Conservation (phyloP, 2,888 invertebrate species). For the Tholera decimalis region DNA sequence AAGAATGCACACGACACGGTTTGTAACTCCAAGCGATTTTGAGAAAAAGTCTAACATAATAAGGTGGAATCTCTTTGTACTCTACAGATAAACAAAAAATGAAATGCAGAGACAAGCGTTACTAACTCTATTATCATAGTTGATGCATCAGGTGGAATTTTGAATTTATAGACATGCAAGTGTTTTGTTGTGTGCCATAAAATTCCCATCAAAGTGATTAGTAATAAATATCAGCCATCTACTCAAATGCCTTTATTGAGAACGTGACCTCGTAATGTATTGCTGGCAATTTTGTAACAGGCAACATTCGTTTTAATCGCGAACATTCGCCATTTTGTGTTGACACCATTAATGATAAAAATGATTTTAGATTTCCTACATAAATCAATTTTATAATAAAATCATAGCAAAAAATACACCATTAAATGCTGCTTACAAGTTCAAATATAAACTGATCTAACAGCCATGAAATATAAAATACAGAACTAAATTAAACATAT, state of each 20-base stretch:
- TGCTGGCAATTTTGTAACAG: constrained; percentile 60
- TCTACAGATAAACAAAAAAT: constrained; percentile 34
- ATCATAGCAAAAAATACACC: neutral
- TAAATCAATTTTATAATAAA: neutral
- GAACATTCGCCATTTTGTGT: constrained; percentile 25
- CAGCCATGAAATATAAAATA: neutral
- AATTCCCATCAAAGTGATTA: constrained; percentile 62
- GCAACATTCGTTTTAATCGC: constrained; percentile 41
- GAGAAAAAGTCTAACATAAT: constrained; percentile 23
- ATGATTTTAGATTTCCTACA: neutral
- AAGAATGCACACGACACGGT: constrained; percentile 41
- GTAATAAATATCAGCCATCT: constrained; percentile 64
- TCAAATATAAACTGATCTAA: neutral
- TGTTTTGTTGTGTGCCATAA: constrained; percentile 53
- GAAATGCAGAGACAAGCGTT: constrained; percentile 9
- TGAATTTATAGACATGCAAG: constrained; percentile 33
- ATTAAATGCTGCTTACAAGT: too few relatives aligned
- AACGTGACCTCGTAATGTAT: constrained; percentile 66
- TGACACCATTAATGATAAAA: constrained; percentile 13
- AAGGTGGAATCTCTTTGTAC: constrained; percentile 29
- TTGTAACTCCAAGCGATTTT: constrained; percentile 20
- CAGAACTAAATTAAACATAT: neutral
- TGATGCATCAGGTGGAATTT: constrained; percentile 25
- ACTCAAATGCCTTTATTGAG: constrained; percentile 64
- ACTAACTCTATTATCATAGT: constrained; percentile 3